Percentiles rank a stretch among this genome's conserved stretches.
These are phyloP conservation scores for Magallana nippona DNA, from an alignment of 2,888 invertebrate genomes.

Conservation along the genomic window DNA sequence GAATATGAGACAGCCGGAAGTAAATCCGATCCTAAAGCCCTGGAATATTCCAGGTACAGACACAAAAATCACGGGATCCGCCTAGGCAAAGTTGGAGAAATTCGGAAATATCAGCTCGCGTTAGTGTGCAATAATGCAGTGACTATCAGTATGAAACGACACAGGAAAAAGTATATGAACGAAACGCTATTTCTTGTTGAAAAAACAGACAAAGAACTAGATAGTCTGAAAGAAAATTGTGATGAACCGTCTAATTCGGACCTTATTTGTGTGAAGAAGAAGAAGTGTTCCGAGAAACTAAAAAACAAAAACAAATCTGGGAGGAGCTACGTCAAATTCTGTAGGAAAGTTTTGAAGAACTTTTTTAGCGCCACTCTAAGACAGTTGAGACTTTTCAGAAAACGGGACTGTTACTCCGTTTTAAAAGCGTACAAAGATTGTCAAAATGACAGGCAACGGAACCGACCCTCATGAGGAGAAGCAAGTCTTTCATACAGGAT, in stretches of 20 bases:
- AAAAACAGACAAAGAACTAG: neutral
- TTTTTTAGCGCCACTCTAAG: constrained; percentile 45
- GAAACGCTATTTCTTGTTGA: constrained; percentile 41
- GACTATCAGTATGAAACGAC: neutral
- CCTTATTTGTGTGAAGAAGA: neutral
- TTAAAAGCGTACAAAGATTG: constrained; percentile 26
- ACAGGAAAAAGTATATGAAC: constrained; percentile 21
- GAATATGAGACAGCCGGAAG: neutral
- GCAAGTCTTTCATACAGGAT: constrained; percentile 30
- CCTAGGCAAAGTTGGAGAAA: neutral
- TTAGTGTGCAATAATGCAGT: constrained; percentile 36
- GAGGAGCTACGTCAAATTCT: constrained; percentile 49
- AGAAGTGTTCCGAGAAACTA: neutral
- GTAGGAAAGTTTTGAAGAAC: constrained; percentile 43
- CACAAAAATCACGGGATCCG: constrained; percentile 28
- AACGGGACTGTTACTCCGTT: constrained; percentile 47
- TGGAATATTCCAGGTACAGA: constrained; percentile 38
- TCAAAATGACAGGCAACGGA: neutral
- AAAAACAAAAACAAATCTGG: neutral
- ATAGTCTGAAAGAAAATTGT: constrained; percentile 29
- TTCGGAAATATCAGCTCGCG: constrained; percentile 30
- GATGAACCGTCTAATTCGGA: neutral
- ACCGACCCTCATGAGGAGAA: constrained; percentile 20
- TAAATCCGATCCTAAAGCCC: neutral
- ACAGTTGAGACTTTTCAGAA: constrained; percentile 46